A percentile compares a stretch with the other conserved stretches of the same genome.
phyloP scores from a whole-genome alignment of 2,888 invertebrate genomes.

The Diarsia dahlii region DNA sequence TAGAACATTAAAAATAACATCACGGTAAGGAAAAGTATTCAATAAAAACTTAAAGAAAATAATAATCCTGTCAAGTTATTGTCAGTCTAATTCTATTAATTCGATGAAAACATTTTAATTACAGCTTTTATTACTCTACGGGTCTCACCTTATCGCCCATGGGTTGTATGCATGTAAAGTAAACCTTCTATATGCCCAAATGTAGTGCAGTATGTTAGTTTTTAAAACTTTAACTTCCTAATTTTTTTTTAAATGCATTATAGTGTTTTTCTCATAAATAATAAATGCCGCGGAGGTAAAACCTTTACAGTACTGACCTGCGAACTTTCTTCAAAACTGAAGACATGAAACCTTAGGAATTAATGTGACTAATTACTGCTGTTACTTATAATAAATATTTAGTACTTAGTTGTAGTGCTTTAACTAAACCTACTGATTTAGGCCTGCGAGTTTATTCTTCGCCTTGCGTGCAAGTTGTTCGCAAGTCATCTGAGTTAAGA shows the following conservation, averaged over 20 bases:
- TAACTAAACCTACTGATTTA: background rate
- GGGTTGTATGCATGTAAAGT: background rate
- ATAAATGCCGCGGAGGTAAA: background rate
- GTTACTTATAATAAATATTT: background rate
- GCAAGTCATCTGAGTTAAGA: slow-evolving; percentile 50
- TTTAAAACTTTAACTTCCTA: background rate
- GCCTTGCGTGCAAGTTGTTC: slow-evolving; percentile 35
- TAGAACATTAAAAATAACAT: too few relatives aligned
- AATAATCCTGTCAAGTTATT: background rate
- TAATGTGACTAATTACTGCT: background rate
- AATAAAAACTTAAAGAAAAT: background rate
- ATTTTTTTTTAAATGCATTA: background rate
- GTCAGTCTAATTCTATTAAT: background rate
- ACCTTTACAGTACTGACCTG: background rate
- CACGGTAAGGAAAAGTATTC: background rate
- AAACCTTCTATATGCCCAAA: background rate
- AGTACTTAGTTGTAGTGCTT: background rate
- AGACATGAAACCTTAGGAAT: background rate
- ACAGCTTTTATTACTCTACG: background rate
- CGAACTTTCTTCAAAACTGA: background rate
- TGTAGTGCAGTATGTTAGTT: background rate
- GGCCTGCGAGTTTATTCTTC: background rate
- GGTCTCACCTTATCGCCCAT: background rate
- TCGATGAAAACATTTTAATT: background rate
- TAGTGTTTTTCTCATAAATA: background rate